A percentile compares a stretch with the other conserved stretches of the same genome.
Conservation (phyloP, 2,113 vertebrate species). For the Anas platyrhynchos region DNA sequence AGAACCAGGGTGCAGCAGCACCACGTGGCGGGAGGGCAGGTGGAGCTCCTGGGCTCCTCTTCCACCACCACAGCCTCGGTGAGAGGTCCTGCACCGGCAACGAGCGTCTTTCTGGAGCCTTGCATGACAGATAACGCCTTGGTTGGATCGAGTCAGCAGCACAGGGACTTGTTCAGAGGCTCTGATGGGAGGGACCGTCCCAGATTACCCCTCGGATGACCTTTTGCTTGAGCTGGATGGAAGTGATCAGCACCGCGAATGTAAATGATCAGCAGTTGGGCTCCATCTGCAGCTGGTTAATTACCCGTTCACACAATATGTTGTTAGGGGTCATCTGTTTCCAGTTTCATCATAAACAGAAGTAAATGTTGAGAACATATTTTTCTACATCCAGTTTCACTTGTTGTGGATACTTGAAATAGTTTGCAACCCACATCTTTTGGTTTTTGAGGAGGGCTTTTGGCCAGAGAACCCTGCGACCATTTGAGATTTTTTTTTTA, state of each 20-base stretch:
- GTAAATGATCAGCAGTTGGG: not conserved
- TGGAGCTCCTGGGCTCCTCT: not conserved
- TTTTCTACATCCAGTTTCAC: conserved; percentile 77
- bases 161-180: fast-evolving
- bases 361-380: conserved; percentile 73
- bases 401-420: conserved; percentile 78
- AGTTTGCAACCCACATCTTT: conserved; percentile 78
- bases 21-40: not conserved
- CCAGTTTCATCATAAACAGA: conserved; percentile 74
- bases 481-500: conserved; percentile 29
- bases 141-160: not conserved
- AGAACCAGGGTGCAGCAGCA: not conserved
- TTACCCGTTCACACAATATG: conserved; percentile 51
- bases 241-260: not conserved
- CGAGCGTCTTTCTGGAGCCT: fast-evolving
- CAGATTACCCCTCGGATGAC: conserved; percentile 32
- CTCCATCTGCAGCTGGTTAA: conserved; percentile 66
- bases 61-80: fast-evolving
- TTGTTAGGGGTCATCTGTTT: conserved; percentile 70
- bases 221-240: conserved; percentile 9
- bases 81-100: not conserved
- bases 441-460: conserved; percentile 50
- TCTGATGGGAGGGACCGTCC: not conserved
- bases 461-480: conserved; percentile 39
- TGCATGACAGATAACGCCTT: too few relatives aligned